Conservation (phyloP, 2,113 vertebrate genomes). For the Gymnogyps californianus region DNA sequence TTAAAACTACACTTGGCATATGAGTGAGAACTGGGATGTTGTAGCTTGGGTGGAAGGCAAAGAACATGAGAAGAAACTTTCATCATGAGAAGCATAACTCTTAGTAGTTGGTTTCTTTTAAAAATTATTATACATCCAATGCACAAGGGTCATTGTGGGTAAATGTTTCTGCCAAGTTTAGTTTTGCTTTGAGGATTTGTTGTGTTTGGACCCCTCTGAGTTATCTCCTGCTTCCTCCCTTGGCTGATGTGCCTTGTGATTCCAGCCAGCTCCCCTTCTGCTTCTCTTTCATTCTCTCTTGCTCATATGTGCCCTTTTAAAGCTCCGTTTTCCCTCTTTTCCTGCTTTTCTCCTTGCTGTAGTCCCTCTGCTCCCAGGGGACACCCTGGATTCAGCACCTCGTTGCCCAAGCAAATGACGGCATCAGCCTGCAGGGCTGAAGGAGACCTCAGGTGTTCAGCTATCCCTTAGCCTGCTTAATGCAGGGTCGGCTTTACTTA, state of each 20-base stretch:
- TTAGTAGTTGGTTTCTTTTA: not conserved
- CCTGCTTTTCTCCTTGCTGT: not conserved
- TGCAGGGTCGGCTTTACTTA: not conserved
- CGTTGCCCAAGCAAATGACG: not conserved
- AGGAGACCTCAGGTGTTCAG: not conserved
- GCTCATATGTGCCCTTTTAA: not conserved
- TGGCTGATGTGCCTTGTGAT: not conserved
- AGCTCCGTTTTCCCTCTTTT: not conserved
- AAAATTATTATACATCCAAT: not conserved
- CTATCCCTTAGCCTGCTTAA: not conserved
- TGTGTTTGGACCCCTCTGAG: not conserved
- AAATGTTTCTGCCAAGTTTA: not conserved
- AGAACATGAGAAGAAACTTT: not conserved
- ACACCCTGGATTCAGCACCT: not conserved
- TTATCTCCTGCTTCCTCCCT: not conserved
- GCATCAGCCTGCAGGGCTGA: not conserved
- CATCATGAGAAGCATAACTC: not conserved
- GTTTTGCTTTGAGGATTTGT: not conserved
- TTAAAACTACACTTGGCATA: not conserved
- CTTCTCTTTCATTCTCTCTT: not conserved
- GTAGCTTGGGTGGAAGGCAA: not conserved
- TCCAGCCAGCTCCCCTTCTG: not conserved
- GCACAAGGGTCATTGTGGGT: not conserved
- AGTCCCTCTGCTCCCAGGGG: not conserved
- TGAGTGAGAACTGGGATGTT: not conserved